Conservation (phyloP, 2,113 vertebrate genomes). For the Sus scrofa region T2T-Sscrofa CM000814.6:140962501-140963000, state of each 20-base stretch:
- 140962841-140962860: conserved; percentile 80
- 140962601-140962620: fast-evolving
- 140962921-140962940: conserved; percentile 51
- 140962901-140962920: conserved; percentile 22
- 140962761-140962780: neutral
- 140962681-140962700: neutral
- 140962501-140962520: neutral
- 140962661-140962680: fast-evolving
- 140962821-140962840: conserved; percentile 66
- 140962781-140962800: fast-evolving
- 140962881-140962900: neutral
- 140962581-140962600: fast-evolving
- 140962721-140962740: neutral
- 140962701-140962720: neutral
- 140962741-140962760: neutral
- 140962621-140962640: fast-evolving
- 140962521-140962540: neutral
- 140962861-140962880: conserved; percentile 62
- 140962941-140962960: conserved; percentile 13
- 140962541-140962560: neutral
- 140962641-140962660: neutral
- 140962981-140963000: fast-evolving
- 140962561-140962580: fast-evolving
- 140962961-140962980: neutral
- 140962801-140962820: fast-evolving